These are phyloP conservation scores for Trogon surrucura DNA, from an alignment of 2,113 vertebrate genomes.

Conservation along the genomic window DNA sequence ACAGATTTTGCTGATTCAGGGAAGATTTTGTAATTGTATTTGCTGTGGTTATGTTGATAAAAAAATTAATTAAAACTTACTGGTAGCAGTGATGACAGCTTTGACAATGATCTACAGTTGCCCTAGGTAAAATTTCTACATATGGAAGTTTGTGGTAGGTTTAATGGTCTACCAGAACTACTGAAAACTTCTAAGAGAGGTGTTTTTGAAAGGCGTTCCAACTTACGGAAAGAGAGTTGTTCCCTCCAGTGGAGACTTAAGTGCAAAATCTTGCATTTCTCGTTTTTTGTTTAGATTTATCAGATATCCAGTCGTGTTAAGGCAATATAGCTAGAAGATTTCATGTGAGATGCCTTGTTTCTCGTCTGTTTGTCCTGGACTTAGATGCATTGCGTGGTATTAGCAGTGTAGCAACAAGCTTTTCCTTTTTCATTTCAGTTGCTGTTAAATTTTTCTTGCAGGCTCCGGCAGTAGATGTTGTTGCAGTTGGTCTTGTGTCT, in stretches of 20 bases:
- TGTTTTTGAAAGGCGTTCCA: not conserved
- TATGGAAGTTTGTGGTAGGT: fast-evolving
- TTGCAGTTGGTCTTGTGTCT: conserved; percentile 86
- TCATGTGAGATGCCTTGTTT: not conserved
- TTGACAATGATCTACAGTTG: not conserved
- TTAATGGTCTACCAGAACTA: not conserved
- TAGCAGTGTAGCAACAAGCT: not conserved
- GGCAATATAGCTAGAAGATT: not conserved
- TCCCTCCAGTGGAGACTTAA: not conserved
- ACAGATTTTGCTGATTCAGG: not conserved
- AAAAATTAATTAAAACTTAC: not conserved
- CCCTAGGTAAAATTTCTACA: not conserved
- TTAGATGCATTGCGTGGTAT: not conserved
- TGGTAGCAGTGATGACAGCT: not conserved
- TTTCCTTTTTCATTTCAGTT: not conserved
- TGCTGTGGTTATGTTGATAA: not conserved
- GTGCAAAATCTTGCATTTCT: not conserved
- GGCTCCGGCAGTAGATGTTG: conserved; percentile 94
- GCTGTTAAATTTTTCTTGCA: conserved; percentile 61
- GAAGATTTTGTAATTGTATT: not conserved
- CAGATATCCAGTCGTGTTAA: not conserved
- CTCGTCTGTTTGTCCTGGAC: not conserved
- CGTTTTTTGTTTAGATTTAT: not conserved
- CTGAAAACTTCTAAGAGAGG: too few relatives aligned
- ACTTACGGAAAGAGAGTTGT: not conserved